Base-by-base conservation (phyloP, 1,140 invertebrate species). In the Scaptomyza graminum region DNA sequence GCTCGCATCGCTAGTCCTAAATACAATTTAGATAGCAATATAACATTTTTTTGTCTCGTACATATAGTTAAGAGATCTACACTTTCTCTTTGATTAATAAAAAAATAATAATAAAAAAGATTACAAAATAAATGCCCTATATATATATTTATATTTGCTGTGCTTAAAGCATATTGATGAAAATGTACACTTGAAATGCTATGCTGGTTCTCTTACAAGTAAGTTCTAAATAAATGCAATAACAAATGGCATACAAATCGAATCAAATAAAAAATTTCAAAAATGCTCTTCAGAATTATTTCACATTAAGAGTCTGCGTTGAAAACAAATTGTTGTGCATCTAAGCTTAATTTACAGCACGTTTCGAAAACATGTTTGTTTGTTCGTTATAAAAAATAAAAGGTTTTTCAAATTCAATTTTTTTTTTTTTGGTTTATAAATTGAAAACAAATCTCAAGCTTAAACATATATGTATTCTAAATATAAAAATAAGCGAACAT, bases 101-200 rank as follows among this genome's bases (percentile, higher is more conserved):
- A 22, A 69, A 69, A 65, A 54, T 13, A 1, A 68, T 2, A 5
- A 68, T 13, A 44, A 46, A 37, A 57, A 54, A 74, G 57, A 37
- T 54, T 67, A 76, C 11, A 64, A 75, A 84, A 77, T 82, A 78
- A 75, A 79, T 79, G 72, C 73, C 60, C 69, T 76, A 67, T 34
- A 34, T 67, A 34, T 67, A 55, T 79, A 65, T 67, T 52, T 56
- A 39, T 57, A 15, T 51, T 25, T 64, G 37, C 54, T 61, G 82
- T 85, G 82, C 83, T 88, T 88, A 71, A 83, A 88, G 83, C 83
- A 79, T 71, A 77, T 79, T 79, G 61, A 79, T 83, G 73, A 88
- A 83, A 88, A 88, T 83, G 57, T 88, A 83, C 79, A 88, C 78
- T 88, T 76, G 55, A 88, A 87, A 87, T 87, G 82, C 82, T 64